Conservation (phyloP, 2,888 invertebrate genomes). For the Limenitis camilla region DNA sequence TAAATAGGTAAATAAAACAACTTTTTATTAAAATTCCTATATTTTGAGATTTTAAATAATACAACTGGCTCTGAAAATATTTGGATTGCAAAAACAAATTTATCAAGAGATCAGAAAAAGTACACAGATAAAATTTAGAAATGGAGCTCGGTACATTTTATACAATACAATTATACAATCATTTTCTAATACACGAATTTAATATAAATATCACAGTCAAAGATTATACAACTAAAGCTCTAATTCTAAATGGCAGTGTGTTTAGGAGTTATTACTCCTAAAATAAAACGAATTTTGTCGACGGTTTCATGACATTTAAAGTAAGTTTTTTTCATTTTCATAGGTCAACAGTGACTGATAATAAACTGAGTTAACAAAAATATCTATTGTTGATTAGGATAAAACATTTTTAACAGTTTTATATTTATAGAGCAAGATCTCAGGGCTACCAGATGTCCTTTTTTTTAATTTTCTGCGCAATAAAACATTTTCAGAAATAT, state of each 20-base stretch:
- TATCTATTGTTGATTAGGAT: no score
- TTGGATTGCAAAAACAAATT: slow-evolving; percentile 39
- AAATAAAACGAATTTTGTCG: slow-evolving; percentile 14
- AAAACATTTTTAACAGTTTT: no score
- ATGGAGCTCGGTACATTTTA: slow-evolving; percentile 25
- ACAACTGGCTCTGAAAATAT: slow-evolving; percentile 60
- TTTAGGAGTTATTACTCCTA: slow-evolving; percentile 37
- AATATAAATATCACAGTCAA: slow-evolving; percentile 75
- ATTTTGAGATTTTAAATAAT: slow-evolving; percentile 51
- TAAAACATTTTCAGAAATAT: no score
- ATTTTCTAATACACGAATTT: slow-evolving; percentile 63
- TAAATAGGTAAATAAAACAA: slow-evolving; percentile 40
- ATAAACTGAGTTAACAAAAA: no score
- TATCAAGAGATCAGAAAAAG: slow-evolving; percentile 20
- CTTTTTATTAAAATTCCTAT: slow-evolving; percentile 47
- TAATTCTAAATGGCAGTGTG: slow-evolving; percentile 68
- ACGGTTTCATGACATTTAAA: slow-evolving; percentile 8
- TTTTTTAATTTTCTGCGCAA: no score
- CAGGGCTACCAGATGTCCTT: no score
- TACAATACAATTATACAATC: slow-evolving; percentile 44
- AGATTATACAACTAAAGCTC: slow-evolving; percentile 65
- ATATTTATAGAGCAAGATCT: no score
- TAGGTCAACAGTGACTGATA: no score
- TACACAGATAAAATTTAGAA: slow-evolving; percentile 35
- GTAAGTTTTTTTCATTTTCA: no score